phyloP scores from a whole-genome alignment of 2,797 vertebrate species.

The Capromys pilorides region DNA sequence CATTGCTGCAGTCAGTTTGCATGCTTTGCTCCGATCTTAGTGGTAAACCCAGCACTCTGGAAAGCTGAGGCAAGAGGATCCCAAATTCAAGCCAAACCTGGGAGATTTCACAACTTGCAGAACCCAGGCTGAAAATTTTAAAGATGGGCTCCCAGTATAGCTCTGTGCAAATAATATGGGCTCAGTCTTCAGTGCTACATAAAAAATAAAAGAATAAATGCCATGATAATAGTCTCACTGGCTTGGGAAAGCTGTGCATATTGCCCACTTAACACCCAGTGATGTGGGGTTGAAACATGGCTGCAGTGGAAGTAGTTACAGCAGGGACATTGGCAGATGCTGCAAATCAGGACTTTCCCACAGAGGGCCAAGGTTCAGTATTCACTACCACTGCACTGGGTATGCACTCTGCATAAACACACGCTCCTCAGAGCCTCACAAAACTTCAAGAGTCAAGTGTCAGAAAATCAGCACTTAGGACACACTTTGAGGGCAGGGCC shows the following conservation, averaged over 20 bases:
- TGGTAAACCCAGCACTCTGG: background rate
- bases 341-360: background rate
- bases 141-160: background rate
- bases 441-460: background rate
- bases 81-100: background rate
- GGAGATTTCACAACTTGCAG: background rate
- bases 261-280: background rate
- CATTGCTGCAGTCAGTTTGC: background rate
- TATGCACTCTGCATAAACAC: constrained; percentile 34
- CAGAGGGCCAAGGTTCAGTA: background rate
- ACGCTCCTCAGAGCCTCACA: background rate
- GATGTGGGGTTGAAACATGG: background rate
- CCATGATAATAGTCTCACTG: background rate
- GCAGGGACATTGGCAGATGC: background rate
- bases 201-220: background rate
- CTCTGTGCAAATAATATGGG: background rate
- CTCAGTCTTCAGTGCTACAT: background rate
- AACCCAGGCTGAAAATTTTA: background rate
- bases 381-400: background rate
- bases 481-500: background rate
- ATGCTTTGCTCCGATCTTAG: background rate
- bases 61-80: background rate
- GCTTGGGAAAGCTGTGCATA: background rate
- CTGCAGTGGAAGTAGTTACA: background rate
- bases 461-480: background rate